phyloP scores from a whole-genome alignment of 2,113 vertebrate genomes.

The Bubo blakistoni region DNA sequence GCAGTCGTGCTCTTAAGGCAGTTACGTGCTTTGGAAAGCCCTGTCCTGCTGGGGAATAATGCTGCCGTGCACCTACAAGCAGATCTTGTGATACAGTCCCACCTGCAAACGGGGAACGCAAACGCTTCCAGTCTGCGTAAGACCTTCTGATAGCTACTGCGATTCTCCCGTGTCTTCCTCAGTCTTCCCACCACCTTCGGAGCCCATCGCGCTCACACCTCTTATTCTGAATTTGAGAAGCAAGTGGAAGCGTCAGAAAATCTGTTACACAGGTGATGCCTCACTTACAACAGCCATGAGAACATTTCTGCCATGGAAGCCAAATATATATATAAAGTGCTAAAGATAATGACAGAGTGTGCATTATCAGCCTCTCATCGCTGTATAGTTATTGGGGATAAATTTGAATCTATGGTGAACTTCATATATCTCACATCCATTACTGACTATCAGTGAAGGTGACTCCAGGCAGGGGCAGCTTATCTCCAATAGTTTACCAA shows the following conservation, averaged over 20 bases:
- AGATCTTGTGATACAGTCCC: not conserved
- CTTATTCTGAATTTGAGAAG: not conserved
- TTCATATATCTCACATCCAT: not conserved
- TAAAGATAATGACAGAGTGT: slow-evolving; percentile 62
- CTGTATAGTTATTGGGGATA: not conserved
- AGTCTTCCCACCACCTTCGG: not conserved
- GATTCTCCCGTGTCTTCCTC: not conserved
- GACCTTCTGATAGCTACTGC: slow-evolving; percentile 8
- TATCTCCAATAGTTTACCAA: slow-evolving; percentile 32
- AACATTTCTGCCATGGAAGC: slow-evolving; percentile 41
- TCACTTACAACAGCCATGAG: slow-evolving; percentile 48
- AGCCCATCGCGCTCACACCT: slow-evolving; percentile 12
- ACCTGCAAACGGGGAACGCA: not conserved
- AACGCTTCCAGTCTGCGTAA: not conserved
- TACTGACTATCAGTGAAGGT: slow-evolving; percentile 4
- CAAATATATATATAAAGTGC: slow-evolving; percentile 62
- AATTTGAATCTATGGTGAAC: not conserved
- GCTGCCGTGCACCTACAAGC: not conserved
- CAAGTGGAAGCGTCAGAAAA: slow-evolving; percentile 34
- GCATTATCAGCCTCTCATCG: slow-evolving; percentile 33
- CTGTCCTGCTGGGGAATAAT: not conserved
- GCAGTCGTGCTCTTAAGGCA: accelerated
- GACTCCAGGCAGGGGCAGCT: slow-evolving; percentile 37
- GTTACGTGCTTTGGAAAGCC: not conserved
- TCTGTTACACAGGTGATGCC: slow-evolving; percentile 65